Evolutionary conservation across 2,113 vertebrate species (phyloP).

Genomic region (Pollachius pollachius): DNA sequence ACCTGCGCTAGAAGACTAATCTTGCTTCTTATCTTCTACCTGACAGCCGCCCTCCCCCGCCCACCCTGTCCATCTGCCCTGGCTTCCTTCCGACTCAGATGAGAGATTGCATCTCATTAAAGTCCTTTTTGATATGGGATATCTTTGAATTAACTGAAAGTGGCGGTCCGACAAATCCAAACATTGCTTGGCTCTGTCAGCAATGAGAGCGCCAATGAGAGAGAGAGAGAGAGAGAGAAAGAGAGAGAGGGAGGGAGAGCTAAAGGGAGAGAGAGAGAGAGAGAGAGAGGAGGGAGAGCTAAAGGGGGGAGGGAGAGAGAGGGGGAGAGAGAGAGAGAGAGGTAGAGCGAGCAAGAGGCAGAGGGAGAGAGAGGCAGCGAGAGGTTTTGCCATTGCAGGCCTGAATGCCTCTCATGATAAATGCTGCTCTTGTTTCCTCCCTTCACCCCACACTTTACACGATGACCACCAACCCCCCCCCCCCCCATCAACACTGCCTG

Average conservation of each 20-base stretch:
- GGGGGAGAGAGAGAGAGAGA: neutral
- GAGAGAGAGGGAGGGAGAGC: neutral
- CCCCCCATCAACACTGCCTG: neutral
- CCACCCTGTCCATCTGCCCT: neutral
- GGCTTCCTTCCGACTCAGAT: neutral
- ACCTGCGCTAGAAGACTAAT: neutral
- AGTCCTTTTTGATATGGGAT: neutral
- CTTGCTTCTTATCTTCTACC: neutral
- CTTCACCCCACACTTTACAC: neutral
- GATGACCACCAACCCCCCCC: neutral
- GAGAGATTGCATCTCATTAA: neutral
- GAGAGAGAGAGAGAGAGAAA: neutral
- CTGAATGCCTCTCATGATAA: neutral
- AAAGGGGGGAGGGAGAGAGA: neutral
- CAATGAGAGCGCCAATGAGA: too few relatives aligned
- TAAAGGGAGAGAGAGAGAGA: neutral
- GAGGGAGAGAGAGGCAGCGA: neutral
- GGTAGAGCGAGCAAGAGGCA: neutral
- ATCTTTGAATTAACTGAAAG: neutral
- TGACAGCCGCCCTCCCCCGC: neutral
- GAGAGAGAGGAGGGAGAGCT: too few relatives aligned
- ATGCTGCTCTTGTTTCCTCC: neutral
- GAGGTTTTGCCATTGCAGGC: neutral
- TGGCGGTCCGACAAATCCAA: too few relatives aligned
- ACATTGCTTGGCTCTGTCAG: too few relatives aligned